These are phyloP conservation scores for Cynaeus angustus DNA, from an alignment of 2,888 invertebrate genomes.

Conservation along the genomic window DNA sequence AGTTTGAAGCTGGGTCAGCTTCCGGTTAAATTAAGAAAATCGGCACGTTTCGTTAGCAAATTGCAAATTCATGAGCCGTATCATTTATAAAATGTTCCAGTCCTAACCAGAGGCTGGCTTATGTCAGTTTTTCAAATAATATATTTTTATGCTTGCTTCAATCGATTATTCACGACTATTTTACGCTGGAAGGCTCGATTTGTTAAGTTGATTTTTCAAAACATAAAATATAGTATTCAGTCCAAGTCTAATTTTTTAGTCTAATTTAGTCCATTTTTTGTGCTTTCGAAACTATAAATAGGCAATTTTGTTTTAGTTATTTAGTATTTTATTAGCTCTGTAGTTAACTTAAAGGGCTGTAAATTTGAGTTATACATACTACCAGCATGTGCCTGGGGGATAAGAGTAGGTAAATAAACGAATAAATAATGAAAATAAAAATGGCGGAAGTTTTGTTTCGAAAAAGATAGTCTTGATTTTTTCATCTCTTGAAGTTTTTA, in stretches of 20 bases:
- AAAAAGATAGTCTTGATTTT: not conserved
- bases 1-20: slow-evolving; percentile 1
- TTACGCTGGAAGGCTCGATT: no score
- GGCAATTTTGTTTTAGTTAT: no score
- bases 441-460: not conserved
- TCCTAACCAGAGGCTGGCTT: slow-evolving; percentile 29
- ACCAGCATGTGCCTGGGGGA: not conserved
- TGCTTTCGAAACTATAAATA: not conserved
- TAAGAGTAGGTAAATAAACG: not conserved
- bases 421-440: not conserved
- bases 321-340: not conserved
- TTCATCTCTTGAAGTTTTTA: not conserved
- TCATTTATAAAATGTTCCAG: slow-evolving; percentile 37
- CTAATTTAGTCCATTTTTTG: not conserved
- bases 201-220: no score
- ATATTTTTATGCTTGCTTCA: slow-evolving; percentile 19
- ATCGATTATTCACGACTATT: slow-evolving; percentile 7
- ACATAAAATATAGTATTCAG: no score
- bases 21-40: slow-evolving; percentile 33
- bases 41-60: slow-evolving; percentile 23
- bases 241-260: no score
- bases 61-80: slow-evolving; percentile 41
- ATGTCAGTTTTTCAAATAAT: slow-evolving; percentile 25
- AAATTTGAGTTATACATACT: not conserved
- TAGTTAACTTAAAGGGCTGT: not conserved